Conservation (phyloP, 2,797 vertebrate genomes). For the Eleutherodactylus coqui region DNA sequence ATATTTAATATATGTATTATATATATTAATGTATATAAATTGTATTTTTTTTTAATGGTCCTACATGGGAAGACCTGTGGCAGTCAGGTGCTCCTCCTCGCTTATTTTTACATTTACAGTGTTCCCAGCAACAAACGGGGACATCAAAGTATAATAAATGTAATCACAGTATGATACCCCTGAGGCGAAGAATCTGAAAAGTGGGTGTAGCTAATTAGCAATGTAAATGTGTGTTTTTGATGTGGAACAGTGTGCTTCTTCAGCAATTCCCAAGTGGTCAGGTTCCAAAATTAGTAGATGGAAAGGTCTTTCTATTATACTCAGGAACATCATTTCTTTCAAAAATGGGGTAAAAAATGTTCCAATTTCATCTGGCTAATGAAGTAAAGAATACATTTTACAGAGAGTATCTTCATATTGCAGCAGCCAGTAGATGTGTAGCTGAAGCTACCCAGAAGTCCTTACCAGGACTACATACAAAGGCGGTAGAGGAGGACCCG, state of each 20-base stretch:
- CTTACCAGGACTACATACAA: no score
- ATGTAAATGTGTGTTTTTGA: constrained; percentile 23
- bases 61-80: not conserved
- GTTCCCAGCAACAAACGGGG: not conserved
- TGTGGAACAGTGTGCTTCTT: not conserved
- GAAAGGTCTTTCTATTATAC: not conserved
- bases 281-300: not conserved
- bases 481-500: not conserved
- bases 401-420: not conserved
- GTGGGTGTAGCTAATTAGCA: not conserved
- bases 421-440: not conserved
- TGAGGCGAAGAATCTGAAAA: not conserved
- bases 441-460: no score
- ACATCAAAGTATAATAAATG: not conserved
- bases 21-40: no score
- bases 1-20: no score
- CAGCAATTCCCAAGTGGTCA: not conserved
- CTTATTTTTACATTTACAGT: not conserved
- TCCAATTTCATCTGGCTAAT: not conserved
- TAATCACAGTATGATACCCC: not conserved
- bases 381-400: not conserved
- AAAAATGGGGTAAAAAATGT: not conserved
- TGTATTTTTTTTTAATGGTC: no score
- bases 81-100: not conserved
- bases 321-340: not conserved